Evolutionary conservation across 2,888 invertebrate genomes (phyloP).

Genomic region (Caenorhabditis sp.): DNA sequence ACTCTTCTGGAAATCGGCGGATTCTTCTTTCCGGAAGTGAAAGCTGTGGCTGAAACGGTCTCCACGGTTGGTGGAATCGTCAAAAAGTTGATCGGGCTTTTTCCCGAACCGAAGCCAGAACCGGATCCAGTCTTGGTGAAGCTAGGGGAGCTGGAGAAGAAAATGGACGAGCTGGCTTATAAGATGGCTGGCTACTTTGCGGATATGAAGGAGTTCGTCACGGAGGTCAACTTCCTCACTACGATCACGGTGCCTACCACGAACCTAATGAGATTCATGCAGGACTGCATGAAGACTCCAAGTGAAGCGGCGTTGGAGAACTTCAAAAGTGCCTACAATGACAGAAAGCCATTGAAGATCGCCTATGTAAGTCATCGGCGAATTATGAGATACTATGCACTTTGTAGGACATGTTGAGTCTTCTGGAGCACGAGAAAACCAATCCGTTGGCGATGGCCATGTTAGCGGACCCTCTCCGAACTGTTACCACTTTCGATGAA

Average conservation of each 20-base stretch:
- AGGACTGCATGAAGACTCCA: not conserved
- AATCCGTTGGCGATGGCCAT: not conserved
- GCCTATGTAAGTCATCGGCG: not conserved
- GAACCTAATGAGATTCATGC: not conserved
- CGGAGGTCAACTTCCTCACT: not conserved
- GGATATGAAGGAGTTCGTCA: conserved; percentile 23
- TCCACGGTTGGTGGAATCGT: not conserved
- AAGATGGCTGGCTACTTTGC: conserved; percentile 17
- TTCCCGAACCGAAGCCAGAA: not conserved
- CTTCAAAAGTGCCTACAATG: not conserved
- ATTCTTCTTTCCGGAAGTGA: not conserved
- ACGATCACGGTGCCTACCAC: not conserved
- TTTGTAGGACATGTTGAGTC: not conserved
- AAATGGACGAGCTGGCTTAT: not conserved
- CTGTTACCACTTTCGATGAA: not conserved
- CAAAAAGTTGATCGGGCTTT: not conserved
- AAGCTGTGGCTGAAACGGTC: not conserved
- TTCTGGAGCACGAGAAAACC: not conserved
- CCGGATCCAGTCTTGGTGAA: not conserved
- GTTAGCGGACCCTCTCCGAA: not conserved
- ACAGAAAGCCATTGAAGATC: not conserved
- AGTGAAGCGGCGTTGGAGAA: not conserved
- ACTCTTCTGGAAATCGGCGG: not conserved
- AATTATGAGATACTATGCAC: no score
- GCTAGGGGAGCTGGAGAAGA: no score